Evolutionary conservation across 2,888 invertebrate genomes (phyloP).

Genomic region (Frankliniella intonsa): DNA sequence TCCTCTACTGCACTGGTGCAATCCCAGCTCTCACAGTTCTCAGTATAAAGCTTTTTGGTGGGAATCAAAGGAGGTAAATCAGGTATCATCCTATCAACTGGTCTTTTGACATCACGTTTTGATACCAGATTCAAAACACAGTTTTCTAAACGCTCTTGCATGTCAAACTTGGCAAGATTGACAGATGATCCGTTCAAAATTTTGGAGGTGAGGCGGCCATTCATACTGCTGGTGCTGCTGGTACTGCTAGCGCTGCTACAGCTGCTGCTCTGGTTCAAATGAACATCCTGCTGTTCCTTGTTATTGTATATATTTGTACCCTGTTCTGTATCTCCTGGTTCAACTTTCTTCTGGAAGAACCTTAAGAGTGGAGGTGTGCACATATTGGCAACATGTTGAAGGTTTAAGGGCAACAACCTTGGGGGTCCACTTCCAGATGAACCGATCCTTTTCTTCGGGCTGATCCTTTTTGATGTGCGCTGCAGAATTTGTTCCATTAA

Average conservation of each 20-base stretch:
- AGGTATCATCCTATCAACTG: conserved; percentile 31
- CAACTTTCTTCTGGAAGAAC: background rate
- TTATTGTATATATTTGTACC: background rate
- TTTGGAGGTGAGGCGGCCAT: background rate
- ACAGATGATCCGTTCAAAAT: background rate
- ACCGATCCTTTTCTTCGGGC: background rate
- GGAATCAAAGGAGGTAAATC: background rate
- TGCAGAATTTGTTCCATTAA: conserved; percentile 27
- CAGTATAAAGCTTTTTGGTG: conserved; percentile 27
- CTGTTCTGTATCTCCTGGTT: background rate
- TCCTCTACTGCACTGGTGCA: conserved; percentile 31
- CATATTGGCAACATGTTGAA: background rate
- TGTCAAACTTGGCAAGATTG: conserved; percentile 37
- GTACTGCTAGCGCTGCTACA: background rate
- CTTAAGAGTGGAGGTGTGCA: background rate
- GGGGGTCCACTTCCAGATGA: background rate
- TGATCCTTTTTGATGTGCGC: conserved; percentile 8
- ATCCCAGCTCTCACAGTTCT: conserved; percentile 31
- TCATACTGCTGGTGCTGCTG: background rate
- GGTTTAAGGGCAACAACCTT: background rate
- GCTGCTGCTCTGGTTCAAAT: background rate
- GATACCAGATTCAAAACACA: conserved; percentile 37
- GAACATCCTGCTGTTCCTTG: background rate
- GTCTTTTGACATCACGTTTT: conserved; percentile 30
- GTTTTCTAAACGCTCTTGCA: conserved; percentile 39